phyloP scores from a whole-genome alignment of 1,140 invertebrate species.

The Heliconius eleuchia region DNA sequence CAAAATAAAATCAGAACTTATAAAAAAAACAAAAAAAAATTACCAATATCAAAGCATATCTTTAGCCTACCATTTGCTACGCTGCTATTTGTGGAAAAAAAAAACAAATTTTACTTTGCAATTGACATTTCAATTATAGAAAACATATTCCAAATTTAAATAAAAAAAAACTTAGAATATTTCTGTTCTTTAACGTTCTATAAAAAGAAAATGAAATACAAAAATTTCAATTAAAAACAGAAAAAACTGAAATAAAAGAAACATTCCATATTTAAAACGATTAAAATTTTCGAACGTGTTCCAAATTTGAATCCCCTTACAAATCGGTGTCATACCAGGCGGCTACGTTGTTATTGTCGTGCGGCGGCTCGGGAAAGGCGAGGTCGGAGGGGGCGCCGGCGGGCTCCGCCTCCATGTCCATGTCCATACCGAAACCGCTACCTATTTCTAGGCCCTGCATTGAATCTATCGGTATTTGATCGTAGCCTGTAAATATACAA shows the following conservation, averaged over 20 bases:
- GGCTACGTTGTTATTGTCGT: conserved; percentile 94
- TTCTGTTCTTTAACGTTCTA: too few relatives aligned
- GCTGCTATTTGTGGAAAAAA: background rate
- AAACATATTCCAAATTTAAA: too few relatives aligned
- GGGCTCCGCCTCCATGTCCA: conserved; percentile 88
- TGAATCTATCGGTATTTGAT: conserved; percentile 97
- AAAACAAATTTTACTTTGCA: background rate
- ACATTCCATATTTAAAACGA: background rate
- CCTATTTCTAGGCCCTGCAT: conserved; percentile 97
- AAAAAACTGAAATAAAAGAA: background rate
- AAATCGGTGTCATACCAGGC: conserved; percentile 71
- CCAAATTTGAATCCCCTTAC: background rate
- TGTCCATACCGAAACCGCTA: conserved; percentile 89
- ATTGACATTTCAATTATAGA: background rate
- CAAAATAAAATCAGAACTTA: background rate
- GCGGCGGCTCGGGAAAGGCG: conserved; percentile 92
- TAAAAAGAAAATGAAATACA: too few relatives aligned
- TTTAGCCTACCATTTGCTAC: background rate
- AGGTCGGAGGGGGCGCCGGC: conserved; percentile 90
- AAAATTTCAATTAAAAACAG: too few relatives aligned
- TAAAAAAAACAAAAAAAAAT: background rate
- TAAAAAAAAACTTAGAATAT: too few relatives aligned
- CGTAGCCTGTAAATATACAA: conserved; percentile 87
- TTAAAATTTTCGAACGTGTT: background rate
- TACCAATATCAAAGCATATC: background rate